A percentile compares a stretch with the other conserved stretches of the same genome.
Conservation (phyloP, 2,797 vertebrate species). For the Anisognathus igniventris region DNA sequence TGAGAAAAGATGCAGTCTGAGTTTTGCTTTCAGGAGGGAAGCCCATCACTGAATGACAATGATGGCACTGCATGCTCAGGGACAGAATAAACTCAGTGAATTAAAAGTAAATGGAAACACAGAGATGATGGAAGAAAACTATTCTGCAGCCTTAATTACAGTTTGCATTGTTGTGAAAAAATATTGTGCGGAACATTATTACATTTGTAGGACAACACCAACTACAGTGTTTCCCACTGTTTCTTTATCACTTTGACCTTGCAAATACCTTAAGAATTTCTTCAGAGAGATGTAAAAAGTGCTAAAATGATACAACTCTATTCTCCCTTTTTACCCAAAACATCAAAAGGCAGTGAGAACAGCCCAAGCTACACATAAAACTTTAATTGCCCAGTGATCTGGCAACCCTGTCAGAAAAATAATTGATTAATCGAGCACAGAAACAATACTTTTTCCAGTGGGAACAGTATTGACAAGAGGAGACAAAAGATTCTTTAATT, state of each 20-base stretch:
- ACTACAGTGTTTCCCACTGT: background rate
- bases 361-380: background rate
- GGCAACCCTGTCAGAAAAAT: background rate
- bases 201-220: background rate
- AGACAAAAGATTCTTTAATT: background rate
- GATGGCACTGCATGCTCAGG: background rate
- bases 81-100: background rate
- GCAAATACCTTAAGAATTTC: background rate
- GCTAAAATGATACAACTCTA: background rate
- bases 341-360: background rate
- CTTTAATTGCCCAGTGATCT: slow-evolving; percentile 5
- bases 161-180: background rate
- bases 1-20: background rate
- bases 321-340: background rate
- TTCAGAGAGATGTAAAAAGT: background rate
- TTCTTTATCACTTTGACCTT: background rate
- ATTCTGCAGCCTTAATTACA: background rate
- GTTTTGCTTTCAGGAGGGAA: background rate
- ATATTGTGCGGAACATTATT: background rate
- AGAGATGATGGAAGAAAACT: background rate
- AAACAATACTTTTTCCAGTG: background rate
- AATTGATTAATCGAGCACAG: background rate
- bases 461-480: background rate
- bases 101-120: background rate
- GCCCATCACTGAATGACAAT: background rate